phyloP scores from a whole-genome alignment of 2,797 vertebrate species.

The Pseudocheirus occidentalis region DNA sequence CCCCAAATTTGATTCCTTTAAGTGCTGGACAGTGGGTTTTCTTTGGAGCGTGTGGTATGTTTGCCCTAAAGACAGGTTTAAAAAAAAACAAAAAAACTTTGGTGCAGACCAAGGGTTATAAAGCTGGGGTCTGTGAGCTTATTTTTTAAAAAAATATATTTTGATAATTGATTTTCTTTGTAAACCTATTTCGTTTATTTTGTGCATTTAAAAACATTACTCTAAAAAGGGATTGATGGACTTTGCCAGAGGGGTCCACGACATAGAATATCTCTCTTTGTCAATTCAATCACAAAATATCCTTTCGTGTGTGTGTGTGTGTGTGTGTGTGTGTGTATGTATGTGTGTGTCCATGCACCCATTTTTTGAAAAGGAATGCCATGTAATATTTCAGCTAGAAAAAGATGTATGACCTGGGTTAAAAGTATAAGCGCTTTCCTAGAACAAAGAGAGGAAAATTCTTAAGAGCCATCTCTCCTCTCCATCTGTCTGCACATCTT shows the following conservation, averaged over 20 bases:
- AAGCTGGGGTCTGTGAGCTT: not conserved
- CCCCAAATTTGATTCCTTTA: not conserved
- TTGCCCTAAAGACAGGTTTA: not conserved
- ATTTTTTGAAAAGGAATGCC: not conserved
- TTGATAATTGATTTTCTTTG: not conserved
- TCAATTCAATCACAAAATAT: not conserved
- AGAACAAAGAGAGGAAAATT: not conserved
- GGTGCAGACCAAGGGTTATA: not conserved
- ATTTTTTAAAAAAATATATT: not conserved
- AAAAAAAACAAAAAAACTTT: not conserved
- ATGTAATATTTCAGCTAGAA: not conserved
- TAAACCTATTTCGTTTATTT: not conserved
- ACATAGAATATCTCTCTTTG: not conserved
- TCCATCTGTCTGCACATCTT: not conserved
- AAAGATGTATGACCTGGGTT: not conserved
- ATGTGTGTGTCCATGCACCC: rapidly evolving
- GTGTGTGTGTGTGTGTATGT: too few relatives aligned
- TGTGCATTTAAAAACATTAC: not conserved
- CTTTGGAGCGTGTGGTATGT: not conserved
- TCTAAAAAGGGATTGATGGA: not conserved
- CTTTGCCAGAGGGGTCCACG: not conserved
- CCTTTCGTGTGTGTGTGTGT: not conserved
- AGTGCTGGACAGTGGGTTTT: not conserved
- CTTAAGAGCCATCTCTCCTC: not conserved
- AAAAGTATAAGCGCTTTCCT: not conserved